Evolutionary conservation across 2,888 invertebrate genomes (phyloP), one percentile per base, ranked within the genome.

Genomic region (Argyra leucocephala): DNA sequence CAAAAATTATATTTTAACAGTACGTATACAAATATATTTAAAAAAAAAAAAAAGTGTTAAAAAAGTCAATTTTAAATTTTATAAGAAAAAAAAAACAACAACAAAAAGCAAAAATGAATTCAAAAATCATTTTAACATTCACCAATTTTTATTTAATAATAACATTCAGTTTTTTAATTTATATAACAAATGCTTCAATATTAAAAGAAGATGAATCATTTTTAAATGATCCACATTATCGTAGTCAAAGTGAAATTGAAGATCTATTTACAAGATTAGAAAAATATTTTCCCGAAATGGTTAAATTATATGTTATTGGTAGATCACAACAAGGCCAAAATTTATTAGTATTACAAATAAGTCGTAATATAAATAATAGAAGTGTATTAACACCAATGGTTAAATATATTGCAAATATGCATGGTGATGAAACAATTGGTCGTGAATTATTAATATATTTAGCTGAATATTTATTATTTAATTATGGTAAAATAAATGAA

Each of bases 331-430:
- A 91, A 78, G 88, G 88, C 37, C 83, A 92, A 18, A 88, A 91
- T 69, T 80, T 99, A 66, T 85, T 91, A 82, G 76, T 73, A 0
- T 67, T 80, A 64, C 90, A 95, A 79, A 90, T 90, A 67, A 87
- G 89, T 63, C 84, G 87, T 71, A 88, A 90, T 79, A 88, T 89
- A 10, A 72, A 73, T 9, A 72, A 76, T n/a, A 74, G 79, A 18
- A 70, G 73, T 81, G 84, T 78, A 78, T 85, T 75, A 81, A 87
- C 91, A 71, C 96, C 96, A 0, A 92, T 94, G 83, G 89, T 96
- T 71, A 96, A 96, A 76, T 93, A 90, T 81, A 90, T 96, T 67
- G 96, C 90, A 15, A 96, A 96, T 75, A 96, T 97, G 95, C 96
- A 97, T 76, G 96, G 96, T 3, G 96, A 96, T 75, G 96, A 96